Evolutionary conservation across 2,113 vertebrate genomes (phyloP), one percentile per base, ranked within the genome.

Genomic region (Catagonus wagneri): DNA sequence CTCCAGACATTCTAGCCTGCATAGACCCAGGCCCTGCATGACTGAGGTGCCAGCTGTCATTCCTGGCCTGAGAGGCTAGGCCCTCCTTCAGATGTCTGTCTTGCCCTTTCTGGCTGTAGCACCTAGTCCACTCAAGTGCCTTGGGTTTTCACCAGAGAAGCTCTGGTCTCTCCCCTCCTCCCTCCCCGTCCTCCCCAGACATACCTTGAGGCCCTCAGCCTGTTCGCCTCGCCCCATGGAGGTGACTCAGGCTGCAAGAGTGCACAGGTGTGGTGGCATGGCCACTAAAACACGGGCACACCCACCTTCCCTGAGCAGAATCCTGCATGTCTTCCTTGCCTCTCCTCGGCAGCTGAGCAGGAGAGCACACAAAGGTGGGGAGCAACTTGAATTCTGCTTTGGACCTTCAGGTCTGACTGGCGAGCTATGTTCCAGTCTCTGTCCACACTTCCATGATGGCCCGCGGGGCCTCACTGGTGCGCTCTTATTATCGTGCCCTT

Each of bases 231-330:
- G 0, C 34, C 80, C 78, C 27, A 2, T n/a, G 39, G 65, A 54
- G 52, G 66, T 94, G 95, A 96, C 86, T 95, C 90, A 83, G 84
- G 75, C 86, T 68, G 56, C 39, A 54, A 74, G 90, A 83, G 84
- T 80, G 68, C 92, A 94, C 86, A 92, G 74, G 74, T 86, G 52
- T 91, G 93, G 68, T 56, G 27, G 8, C 56, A 79, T 58, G n/a
- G 20, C 34, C 58, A 36, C 32, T 22, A 44, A 89, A 8, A 58
- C 63, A 10, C 9, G 23, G 61, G 15, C 92, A 56, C 25, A 68
- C 71, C 83, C 71, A 27, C 75, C 52, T 91, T 81, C 34, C 27
- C 66, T 14, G 36, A 75, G 61, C 14, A 81, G 52, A 72, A 52
- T 52, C 79, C 66, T 0, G 0, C 50, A 6, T 54, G 14, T 54